Base-by-base conservation (phyloP, 2,113 vertebrate genomes). In the Stegostoma tigrinum region DNA sequence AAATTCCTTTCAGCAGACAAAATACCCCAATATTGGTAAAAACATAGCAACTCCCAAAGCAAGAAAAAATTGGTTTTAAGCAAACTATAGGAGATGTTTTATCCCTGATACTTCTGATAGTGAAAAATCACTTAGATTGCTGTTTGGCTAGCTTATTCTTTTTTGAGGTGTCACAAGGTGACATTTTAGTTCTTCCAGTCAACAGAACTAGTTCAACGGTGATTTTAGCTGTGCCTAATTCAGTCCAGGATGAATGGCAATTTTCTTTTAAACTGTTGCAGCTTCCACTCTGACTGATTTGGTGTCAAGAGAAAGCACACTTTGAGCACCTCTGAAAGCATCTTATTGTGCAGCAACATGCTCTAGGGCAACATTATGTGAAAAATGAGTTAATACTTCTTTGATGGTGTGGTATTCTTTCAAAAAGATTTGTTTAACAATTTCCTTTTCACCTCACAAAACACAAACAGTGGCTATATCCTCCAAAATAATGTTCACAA, bases 371-470 rank as follows among this genome's bases (percentile, higher is more conserved):
- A 95, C 67, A 72, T 95, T 95, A 95, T 95, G 94, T 72, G 94
- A 95, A 45, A 95, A 95, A 95, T 95, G 94, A 72, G 67, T 75
- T 95, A 95, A 95, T 95, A 95, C 68, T 95, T 95, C 68, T 95
- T 68, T 52, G 94, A 72, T 72, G 45, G 42, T 95, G 94, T 72
- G 94, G 52, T 95, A 75, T 72, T 95, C 42, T 30, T 95, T 95
- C 94, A 95, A 30, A 95, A 95, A 95, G 94, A 95, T 95, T 95
- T 95, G 94, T 95, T 95, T 95, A 95, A 95, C 94, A 48, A 95
- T 72, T 72, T 95, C 94, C 94, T 95, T 48, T 95, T 95, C 94
- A 95, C 68, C 94, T 95, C 94, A 75, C 67, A 95, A 52, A 52
- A 45, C 68, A 75, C 23, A 72, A 75, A 30, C 42, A 48, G 42